Evolutionary conservation across 2,797 vertebrate genomes (phyloP), one percentile per base, ranked within the genome.

Genomic region (Sphenodon punctatus): DNA sequence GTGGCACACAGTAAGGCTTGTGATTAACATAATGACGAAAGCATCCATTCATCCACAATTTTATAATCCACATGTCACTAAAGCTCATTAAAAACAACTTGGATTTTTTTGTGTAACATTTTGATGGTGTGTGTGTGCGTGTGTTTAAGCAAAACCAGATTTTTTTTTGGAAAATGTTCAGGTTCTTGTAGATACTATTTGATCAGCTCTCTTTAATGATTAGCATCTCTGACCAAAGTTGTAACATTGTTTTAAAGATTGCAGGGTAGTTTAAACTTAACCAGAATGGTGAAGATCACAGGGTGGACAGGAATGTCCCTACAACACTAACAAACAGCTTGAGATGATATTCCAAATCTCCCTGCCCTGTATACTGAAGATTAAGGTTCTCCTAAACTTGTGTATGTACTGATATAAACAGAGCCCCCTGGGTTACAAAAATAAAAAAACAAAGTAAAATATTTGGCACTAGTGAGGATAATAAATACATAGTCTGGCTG

Each of bases 401-500:
- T 55, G 69, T 60, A 55, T 56, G 27, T 19, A 49, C 59, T 90
- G 88, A 86, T 13, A 34, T 64, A 56, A 89, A 75, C 87, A 80
- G 67, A 88, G 67, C 39, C 80, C 83, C 79, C 85, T 1, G 0
- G 65, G 49, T 36, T 0, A 0, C 67, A 66, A 59, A 78, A 32
- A 67, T 46, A 75, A 81, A 74, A n/a, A 64, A 64, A 30, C 58
- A 27, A 67, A 72, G 76, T n/a, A 53, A 64, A 80, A 49, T 88
- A 90, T 88, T 78, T 93, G 89, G 89, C 90, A 82, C 72, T 30
- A 43, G 39, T 46, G 45, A 60, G 46, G 59, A 75, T 0, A 19
- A 82, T 85, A 49, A 80, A 90, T 85, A 84, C n/a, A n/a, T n/a
- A n/a, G 86, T 83, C 88, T 76, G 43, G 72, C 23, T 49, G 46